Evolutionary conservation across 2,888 invertebrate species (phyloP), one percentile per base, ranked within the genome.

Genomic region (Pyrocoelia pectoralis): DNA sequence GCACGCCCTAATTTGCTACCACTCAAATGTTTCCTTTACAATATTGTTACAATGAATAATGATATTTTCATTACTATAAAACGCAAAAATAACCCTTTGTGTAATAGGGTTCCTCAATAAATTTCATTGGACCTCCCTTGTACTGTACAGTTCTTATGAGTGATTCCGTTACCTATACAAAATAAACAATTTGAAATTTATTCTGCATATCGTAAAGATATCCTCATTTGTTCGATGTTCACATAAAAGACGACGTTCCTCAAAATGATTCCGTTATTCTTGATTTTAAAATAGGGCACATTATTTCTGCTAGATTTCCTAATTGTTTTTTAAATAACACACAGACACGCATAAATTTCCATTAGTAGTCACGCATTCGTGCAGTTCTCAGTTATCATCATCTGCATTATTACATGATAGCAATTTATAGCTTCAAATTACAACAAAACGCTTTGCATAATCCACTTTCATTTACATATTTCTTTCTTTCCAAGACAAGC

Each of bases 281-380:
- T 55, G 40, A 52, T 50, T 57, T 57, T 57, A 65, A 55, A 58
- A 33, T 57, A 52, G 57, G 59, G 55, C 61, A 55, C 65, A 56
- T 58, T 61, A 65, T 43, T 43, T 61, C 57, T 53, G 55, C 60
- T 56, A 56, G 46, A 55, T 65, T 54, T 57, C 61, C 55, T 61
- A 56, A 57, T 65, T 66, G 66, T 66, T 66, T 62, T 62, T 59
- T 56, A 67, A 65, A 68, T 65, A 68, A 67, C 67, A 61, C 55
- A 58, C 58, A 62, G 65, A 65, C 69, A 67, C 69, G 67, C 67
- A 55, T 62, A 54, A 52, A 62, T 57, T 66, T 66, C 58, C 67
- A 67, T 67, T 63, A 67, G 57, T 51, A 65, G 65, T 69, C 69
- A 69, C 69, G 69, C 67, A 65, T 58, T 69, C 69, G 50, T 67